Evolutionary conservation across 2,113 vertebrate genomes (phyloP).

Genomic region (Carettochelys insculpta): DNA sequence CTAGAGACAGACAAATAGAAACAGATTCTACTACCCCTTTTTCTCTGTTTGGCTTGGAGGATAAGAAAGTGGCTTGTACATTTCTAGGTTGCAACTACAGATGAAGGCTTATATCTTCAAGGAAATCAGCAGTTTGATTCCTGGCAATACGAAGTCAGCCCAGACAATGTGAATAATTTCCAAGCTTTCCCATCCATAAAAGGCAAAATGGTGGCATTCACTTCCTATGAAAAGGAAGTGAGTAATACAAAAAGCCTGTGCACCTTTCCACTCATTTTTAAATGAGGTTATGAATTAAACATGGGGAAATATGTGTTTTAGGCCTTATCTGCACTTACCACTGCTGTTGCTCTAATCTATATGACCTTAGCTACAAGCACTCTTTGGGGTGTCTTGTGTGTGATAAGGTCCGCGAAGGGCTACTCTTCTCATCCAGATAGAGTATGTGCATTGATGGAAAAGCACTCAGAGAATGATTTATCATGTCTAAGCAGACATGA

Average conservation of each 20-base stretch:
- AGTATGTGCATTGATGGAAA: no score
- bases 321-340: no score
- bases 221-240: background rate
- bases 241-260: background rate
- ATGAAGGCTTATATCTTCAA: slow-evolving; percentile 61
- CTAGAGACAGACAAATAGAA: slow-evolving; percentile 50
- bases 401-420: no score
- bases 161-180: slow-evolving; percentile 27
- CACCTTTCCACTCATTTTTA: slow-evolving; percentile 34
- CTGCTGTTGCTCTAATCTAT: no score
- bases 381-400: no score
- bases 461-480: no score
- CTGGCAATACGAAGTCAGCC: slow-evolving; percentile 3
- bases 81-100: slow-evolving; percentile 49
- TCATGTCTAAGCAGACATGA: no score
- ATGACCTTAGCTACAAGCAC: no score
- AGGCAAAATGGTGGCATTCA: slow-evolving; percentile 20
- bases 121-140: slow-evolving; percentile 32
- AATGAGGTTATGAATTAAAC: slow-evolving; percentile 41
- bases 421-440: no score
- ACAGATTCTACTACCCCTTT: background rate
- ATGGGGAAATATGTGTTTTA: no score
- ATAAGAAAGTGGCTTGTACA: slow-evolving; percentile 41
- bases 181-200: slow-evolving; percentile 11
- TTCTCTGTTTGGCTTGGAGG: slow-evolving; percentile 42